Evolutionary conservation across 2,888 invertebrate species (phyloP), one percentile per base, ranked within the genome.

Genomic region (Orthosia gracilis): DNA sequence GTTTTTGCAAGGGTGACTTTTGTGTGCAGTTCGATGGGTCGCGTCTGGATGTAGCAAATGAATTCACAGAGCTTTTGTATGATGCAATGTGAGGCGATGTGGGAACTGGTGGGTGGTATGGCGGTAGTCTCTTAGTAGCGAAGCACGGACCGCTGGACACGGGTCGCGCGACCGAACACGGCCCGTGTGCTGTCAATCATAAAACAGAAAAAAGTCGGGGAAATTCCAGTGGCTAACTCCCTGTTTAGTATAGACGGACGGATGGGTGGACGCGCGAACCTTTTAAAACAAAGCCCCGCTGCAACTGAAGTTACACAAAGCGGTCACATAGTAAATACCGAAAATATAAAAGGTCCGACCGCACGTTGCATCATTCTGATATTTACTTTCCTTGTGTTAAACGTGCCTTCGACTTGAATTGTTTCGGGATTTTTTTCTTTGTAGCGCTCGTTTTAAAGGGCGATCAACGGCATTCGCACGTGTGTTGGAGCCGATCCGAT

Each of bases 101-200:
- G 90, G 91, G 89, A 89, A 85, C 82, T 89, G 89, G 86, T 85
- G 87, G 88, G 83, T 89, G 90, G 93, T 89, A 90, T 75, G 55
- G 68, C 76, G 61, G 61, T 50, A 76, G 89, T 95, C 95, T 95
- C 94, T 95, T 95, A 94, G 94, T 91, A 91, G 91, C 74, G 90
- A 91, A 91, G 92, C 93, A 95, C 95, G 92, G 94, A 72, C 93
- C 94, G 92, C 89, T 95, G 94, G 91, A 92, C 94, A 94, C 84
- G 88, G 92, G 91, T 92, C 95, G 95, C 93, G 94, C 95, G 94
- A 95, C 95, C 95, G 96, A 93, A 87, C 95, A 95, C 94, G 85
- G 91, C 92, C 90, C 94, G 95, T 95, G 96, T 95, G 94, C 94
- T 95, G 95, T 95, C 95, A 96, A 96, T 96, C 95, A 96, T 96